Evolutionary conservation across 2,113 vertebrate species (phyloP), one percentile per base, ranked within the genome.

Genomic region (Urocitellus parryii): DNA sequence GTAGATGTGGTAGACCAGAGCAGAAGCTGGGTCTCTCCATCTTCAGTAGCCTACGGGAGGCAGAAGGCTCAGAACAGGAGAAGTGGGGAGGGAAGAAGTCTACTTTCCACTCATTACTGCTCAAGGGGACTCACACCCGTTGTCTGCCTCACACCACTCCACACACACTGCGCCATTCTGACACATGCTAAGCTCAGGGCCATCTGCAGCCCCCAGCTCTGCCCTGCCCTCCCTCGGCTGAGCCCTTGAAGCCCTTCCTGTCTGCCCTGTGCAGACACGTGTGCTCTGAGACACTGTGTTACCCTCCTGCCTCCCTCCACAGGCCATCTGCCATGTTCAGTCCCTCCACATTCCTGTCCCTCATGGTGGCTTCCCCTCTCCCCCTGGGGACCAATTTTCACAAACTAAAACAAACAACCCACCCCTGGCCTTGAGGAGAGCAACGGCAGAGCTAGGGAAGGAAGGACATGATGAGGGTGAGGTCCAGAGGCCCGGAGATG

Each of bases 1-100:
- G 3, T 18, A 68, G 73, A 32, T 65, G 20, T n/a, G 4, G 56
- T 58, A 2, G 20, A 22, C 13, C 34, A 45, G 78, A 89, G 73
- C 72, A 90, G 63, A 32, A 37, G 88, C 86, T 65, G 27, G 4
- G 79, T 45, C 92, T 89, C 82, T 96, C 61, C 63, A 86, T 72
- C 74, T 93, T 82, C 63, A 48, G 17, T 29, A 8, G 0, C 29
- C 61, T 37, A 8, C 10, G 11, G n/a, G 56, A 51, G 48, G 22
- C 2, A 74, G 37, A 80, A 80, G 67, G 70, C 85, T 85, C n/a
- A 8, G 67, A 53, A 42, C 37, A 12, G 24, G 32, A 42, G 78
- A 76, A 73, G 25, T 11, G 2, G 10, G 45, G 63, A 78, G 22
- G 25, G 72, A 80, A 80, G 79, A 72, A 77, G 7, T 68, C 42